These are phyloP conservation scores for Bostrychus sinensis DNA, from an alignment of 2,113 vertebrate genomes.

Conservation along the genomic window DNA sequence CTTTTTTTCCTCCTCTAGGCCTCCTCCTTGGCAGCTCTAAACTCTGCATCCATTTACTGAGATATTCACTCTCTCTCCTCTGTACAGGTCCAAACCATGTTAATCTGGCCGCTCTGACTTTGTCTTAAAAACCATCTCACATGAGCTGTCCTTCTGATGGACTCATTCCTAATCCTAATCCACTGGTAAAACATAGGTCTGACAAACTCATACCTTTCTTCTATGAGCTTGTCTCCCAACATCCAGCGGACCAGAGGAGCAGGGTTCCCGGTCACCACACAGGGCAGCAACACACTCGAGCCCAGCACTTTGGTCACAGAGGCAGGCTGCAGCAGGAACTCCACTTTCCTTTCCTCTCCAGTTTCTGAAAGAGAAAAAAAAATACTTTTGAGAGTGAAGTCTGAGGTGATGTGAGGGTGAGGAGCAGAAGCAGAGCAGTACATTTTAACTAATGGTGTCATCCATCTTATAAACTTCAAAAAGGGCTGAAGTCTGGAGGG, in stretches of 20 bases:
- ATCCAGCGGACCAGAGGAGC: slow-evolving; percentile 83
- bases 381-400: slow-evolving; percentile 22
- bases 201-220: slow-evolving; percentile 80
- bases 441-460: slow-evolving; percentile 12
- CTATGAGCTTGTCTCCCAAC: slow-evolving; percentile 79
- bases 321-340: slow-evolving; percentile 83
- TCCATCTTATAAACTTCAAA: slow-evolving; percentile 49
- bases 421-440: slow-evolving; percentile 9
- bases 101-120: no score
- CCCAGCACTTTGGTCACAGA: slow-evolving; percentile 79
- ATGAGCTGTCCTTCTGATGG: no score
- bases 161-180: not conserved
- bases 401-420: slow-evolving; percentile 20
- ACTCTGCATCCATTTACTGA: no score
- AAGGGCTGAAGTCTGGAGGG: not conserved
- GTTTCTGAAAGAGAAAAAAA: slow-evolving; percentile 73
- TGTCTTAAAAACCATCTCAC: no score
- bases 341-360: slow-evolving; percentile 71
- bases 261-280: slow-evolving; percentile 82
- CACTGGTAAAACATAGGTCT: not conserved
- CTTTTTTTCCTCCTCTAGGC: no score
- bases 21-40: no score
- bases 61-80: no score
- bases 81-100: no score
- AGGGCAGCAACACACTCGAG: slow-evolving; percentile 83